Evolutionary conservation across 2,113 vertebrate species (phyloP).

Genomic region (Sardina pilchardus): DNA sequence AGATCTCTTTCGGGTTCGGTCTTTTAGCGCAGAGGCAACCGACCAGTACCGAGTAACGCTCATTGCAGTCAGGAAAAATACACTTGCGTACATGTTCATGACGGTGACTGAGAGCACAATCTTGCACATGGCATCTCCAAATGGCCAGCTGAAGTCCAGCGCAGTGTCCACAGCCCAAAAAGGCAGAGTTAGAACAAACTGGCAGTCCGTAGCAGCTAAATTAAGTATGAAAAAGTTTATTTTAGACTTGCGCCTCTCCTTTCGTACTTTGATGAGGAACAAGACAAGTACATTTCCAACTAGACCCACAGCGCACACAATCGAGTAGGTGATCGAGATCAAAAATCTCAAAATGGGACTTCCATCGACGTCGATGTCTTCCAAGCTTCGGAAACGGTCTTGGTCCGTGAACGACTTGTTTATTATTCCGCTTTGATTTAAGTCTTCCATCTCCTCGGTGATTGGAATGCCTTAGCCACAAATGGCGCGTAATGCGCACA

Average conservation of each 20-base stretch:
- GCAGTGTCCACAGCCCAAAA: constrained; percentile 75
- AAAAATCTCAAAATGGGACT: constrained; percentile 61
- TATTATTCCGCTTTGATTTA: constrained; percentile 44
- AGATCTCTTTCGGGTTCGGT: constrained; percentile 33
- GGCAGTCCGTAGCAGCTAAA: constrained; percentile 70
- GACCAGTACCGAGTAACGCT: constrained; percentile 73
- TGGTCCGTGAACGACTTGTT: constrained; percentile 55
- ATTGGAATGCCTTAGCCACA: background rate
- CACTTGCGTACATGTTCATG: constrained; percentile 76
- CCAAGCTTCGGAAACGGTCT: constrained; percentile 57
- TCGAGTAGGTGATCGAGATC: constrained; percentile 67
- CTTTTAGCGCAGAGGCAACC: constrained; percentile 59
- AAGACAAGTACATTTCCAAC: constrained; percentile 70
- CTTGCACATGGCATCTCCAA: constrained; percentile 73
- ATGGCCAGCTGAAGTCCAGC: constrained; percentile 77
- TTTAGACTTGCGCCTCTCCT: constrained; percentile 57
- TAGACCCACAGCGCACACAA: constrained; percentile 66
- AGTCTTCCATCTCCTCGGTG: constrained; percentile 44
- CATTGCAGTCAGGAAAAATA: constrained; percentile 74
- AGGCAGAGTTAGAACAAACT: constrained; percentile 73
- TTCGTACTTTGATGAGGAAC: constrained; percentile 65
- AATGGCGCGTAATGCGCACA: background rate
- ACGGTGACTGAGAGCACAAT: constrained; percentile 71
- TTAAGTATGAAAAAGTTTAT: constrained; percentile 72
- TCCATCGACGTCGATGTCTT: constrained; percentile 66